Evolutionary conservation across 2,113 vertebrate species (phyloP), one percentile per base, ranked within the genome.

Genomic region (Ictalurus punctatus): DNA sequence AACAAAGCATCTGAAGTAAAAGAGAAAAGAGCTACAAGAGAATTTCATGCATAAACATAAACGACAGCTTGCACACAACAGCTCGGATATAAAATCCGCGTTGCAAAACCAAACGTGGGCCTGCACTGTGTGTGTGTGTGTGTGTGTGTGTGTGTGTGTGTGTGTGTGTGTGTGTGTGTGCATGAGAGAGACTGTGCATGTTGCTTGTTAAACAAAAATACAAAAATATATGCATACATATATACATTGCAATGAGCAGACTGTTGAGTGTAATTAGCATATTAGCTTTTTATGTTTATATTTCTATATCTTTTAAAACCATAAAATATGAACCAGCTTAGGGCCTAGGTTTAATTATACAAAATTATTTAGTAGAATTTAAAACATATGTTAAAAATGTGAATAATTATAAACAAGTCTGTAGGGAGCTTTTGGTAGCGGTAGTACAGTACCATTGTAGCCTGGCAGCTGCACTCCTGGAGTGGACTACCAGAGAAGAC

Each of bases 1-100:
- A 85, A 85, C 84, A 85, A 85, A 85, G 65, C 84, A 83, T 83
- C 81, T 40, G 56, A 83, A 61, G 81, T 83, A 83, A 63, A 63
- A 40, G 54, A 83, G 59, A 83, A 85, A 71, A 71, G 40, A 34
- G 84, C 65, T 69, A 85, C 84, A 52, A 85, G 65, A 85, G 84
- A 71, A 73, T 54, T 52, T 52, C 65, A 69, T 85, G 83, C 65
- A 69, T 69, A 85, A 85, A 19, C 7, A 69, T 69, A 69, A 85
- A 69, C 48, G 65, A 69, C 83, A 85, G 83, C 37, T 69, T 52
- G n/a, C 63, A 30, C 83, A 69, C 83, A 52, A 54, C 83, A 85
- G 83, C 83, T 54, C 8, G 27, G 30, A 13, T 37, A 61, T 30
- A 61, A 83, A 83, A 83, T 23, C 17, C 2, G 44, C 1, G 23